phyloP scores from a whole-genome alignment of 2,888 invertebrate species.

The Pristionchus maxplancki region DNA sequence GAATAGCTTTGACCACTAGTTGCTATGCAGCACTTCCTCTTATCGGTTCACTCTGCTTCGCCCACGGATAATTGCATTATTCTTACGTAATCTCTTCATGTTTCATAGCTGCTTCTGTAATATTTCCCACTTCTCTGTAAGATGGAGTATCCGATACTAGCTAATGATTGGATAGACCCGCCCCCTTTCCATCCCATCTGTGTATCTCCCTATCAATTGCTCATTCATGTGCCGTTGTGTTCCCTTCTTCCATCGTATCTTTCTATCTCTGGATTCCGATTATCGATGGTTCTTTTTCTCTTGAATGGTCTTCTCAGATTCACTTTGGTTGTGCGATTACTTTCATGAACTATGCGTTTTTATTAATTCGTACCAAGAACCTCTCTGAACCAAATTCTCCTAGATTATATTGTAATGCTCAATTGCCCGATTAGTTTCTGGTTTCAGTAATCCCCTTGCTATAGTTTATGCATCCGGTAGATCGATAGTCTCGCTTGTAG shows the following conservation, averaged over 20 bases:
- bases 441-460: background rate
- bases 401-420: background rate
- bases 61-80: slow-evolving; percentile 33
- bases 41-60: slow-evolving; percentile 36
- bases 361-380: background rate
- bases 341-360: slow-evolving; percentile 7
- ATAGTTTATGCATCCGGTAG: background rate
- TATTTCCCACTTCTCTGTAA: background rate
- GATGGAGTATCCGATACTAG: background rate
- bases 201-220: background rate
- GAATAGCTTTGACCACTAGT: slow-evolving; percentile 18
- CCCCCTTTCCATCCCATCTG: background rate
- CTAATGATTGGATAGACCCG: background rate
- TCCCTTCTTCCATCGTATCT: background rate
- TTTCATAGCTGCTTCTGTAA: background rate
- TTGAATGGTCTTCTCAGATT: background rate
- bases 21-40: background rate
- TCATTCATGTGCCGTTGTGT: background rate
- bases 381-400: background rate
- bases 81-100: slow-evolving; percentile 6
- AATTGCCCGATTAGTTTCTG: background rate
- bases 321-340: slow-evolving; percentile 32
- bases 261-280: slow-evolving; percentile 6
- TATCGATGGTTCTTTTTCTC: background rate
- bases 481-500: background rate